Conservation (phyloP, 2,113 vertebrate species). For the Pterocles gutturalis region DNA sequence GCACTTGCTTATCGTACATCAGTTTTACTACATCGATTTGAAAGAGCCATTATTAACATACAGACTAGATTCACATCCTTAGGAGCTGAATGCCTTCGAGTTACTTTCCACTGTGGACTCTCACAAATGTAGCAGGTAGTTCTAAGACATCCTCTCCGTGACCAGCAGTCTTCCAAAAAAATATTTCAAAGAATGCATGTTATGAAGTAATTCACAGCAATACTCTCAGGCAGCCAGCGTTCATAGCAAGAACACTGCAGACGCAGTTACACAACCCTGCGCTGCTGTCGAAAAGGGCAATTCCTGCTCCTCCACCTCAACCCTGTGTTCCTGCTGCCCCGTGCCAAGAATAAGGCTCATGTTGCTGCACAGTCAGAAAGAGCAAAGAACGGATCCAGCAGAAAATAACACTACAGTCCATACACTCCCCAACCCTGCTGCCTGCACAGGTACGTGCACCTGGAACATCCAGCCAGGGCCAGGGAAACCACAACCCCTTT, state of each 20-base stretch:
- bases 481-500: background rate
- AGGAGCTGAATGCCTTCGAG: background rate
- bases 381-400: background rate
- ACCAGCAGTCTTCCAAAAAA: background rate
- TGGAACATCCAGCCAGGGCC: background rate
- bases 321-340: accelerated
- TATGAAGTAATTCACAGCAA: background rate
- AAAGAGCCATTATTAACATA: background rate
- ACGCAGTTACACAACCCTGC: background rate
- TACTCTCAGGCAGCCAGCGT: background rate
- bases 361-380: background rate
- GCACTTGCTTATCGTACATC: background rate
- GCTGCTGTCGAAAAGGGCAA: background rate
- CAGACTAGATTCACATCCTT: background rate
- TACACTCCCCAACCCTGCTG: background rate
- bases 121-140: background rate
- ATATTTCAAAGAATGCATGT: background rate
- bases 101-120: background rate
- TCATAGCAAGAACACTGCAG: background rate
- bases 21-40: background rate
- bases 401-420: background rate
- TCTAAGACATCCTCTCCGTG: background rate
- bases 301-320: background rate
- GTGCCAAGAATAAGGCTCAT: background rate
- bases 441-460: background rate